Evolutionary conservation across 1,140 invertebrate species (phyloP), one percentile per base, ranked within the genome.

Genomic region (Achroia grisella): DNA sequence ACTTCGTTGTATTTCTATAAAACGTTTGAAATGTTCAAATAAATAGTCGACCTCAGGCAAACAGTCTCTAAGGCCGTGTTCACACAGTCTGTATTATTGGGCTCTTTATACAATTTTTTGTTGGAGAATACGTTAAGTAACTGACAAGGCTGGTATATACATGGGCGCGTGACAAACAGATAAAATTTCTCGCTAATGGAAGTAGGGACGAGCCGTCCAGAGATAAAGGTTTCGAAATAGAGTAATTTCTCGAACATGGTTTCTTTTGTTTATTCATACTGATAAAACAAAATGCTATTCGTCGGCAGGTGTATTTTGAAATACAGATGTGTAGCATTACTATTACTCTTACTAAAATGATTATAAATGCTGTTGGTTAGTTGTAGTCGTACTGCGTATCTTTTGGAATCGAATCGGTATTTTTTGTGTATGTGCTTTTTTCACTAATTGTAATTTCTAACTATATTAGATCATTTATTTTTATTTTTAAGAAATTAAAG

Each of bases 171-270:
- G 59, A 61, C 52, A 52, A 48, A 59, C 48, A 53, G 52, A 62
- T 57, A 52, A 53, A 48, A 34, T 59, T 51, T 52, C 46, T 34
- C 29, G 35, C 55, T 60, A 65, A 62, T 62, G 52, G 55, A 63
- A 50, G 9, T 10, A 11, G 35, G n/a, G 52, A 51, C 42, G 37
- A 48, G 39, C 13, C 33, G 47, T 44, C 30, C 17, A 12, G 9
- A 50, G 46, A 58, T 52, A 63, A 61, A 37, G 37, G 33, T 58
- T 50, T 47, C 39, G 42, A 57, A 56, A 58, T 39, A 36, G 29
- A 29, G 15, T 14, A 13, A 37, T 64, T 52, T 48, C 30, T n/a
- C 39, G 50, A 54, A 64, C 48, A 61, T 50, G 15, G 31, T 15
- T 42, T 37, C 27, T 39, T 39, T 56, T 13, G 52, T 54, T 39